Conservation (phyloP, 1,140 invertebrate genomes). For the Neuroterus valhalla region DNA sequence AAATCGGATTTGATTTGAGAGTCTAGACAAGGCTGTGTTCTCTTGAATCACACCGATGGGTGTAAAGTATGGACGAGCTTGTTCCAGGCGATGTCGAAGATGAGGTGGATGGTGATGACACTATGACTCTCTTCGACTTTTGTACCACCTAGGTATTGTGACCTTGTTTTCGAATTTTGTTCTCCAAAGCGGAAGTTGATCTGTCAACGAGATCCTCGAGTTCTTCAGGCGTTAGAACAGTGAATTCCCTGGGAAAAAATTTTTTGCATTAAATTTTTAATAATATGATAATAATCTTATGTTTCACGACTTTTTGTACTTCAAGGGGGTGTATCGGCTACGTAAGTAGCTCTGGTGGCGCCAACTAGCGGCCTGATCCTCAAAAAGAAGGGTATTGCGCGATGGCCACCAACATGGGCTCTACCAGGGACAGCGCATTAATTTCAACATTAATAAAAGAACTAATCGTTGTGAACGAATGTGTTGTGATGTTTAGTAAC, state of each 20-base stretch:
- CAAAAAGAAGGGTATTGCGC: too few relatives aligned
- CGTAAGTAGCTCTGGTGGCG: too few relatives aligned
- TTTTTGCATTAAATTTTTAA: neutral
- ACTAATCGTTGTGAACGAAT: too few relatives aligned
- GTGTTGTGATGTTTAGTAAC: too few relatives aligned
- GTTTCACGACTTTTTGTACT: too few relatives aligned
- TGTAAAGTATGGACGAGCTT: slow-evolving; percentile 70
- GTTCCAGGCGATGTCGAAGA: slow-evolving; percentile 69
- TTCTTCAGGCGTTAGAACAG: slow-evolving; percentile 69
- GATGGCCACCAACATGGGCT: too few relatives aligned
- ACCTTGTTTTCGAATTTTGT: slow-evolving; percentile 66
- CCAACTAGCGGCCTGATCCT: too few relatives aligned
- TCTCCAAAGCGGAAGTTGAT: slow-evolving; percentile 61
- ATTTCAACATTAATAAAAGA: too few relatives aligned
- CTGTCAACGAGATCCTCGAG: slow-evolving; percentile 68
- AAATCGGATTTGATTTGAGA: neutral
- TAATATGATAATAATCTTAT: too few relatives aligned
- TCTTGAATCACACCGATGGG: slow-evolving; percentile 69
- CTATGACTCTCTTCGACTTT: slow-evolving; percentile 65
- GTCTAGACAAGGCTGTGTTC: slow-evolving; percentile 70
- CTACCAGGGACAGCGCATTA: too few relatives aligned
- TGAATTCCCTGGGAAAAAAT: slow-evolving; percentile 64
- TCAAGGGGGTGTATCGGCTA: too few relatives aligned
- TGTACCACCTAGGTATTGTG: slow-evolving; percentile 70
- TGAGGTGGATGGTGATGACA: slow-evolving; percentile 66